A percentile compares a stretch with the other conserved stretches of the same genome.
Evolutionary conservation across 2,113 vertebrate species (phyloP).

Genomic region (Hypocryptadius cinnamomeus): DNA sequence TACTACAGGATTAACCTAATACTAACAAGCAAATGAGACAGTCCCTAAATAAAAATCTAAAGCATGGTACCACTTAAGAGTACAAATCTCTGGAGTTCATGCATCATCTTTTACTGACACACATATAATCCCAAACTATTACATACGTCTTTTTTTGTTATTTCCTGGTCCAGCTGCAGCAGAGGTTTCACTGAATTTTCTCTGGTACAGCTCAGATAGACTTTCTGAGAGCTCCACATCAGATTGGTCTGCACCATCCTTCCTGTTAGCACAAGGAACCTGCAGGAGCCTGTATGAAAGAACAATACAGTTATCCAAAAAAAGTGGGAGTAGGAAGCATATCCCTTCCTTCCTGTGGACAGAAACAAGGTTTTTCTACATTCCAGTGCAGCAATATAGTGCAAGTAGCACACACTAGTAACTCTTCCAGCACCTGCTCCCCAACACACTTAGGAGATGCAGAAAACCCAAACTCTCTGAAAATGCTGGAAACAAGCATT

Average conservation of each 20-base stretch:
- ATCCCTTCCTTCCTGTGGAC: not conserved
- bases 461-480: not conserved
- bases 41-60: not conserved
- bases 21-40: not conserved
- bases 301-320: not conserved
- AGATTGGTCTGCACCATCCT: constrained; percentile 31
- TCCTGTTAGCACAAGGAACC: constrained; percentile 60
- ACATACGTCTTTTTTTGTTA: constrained; percentile 79
- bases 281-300: constrained; percentile 74
- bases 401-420: not conserved
- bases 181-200: constrained; percentile 56
- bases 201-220: constrained; percentile 84
- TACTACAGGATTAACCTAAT: not conserved
- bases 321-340: not conserved
- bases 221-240: constrained; percentile 74
- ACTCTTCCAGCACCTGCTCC: not conserved
- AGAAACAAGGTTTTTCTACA: not conserved
- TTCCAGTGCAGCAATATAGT: not conserved
- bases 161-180: constrained; percentile 43
- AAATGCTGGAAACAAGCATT: not conserved
- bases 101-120: not conserved
- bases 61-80: not conserved
- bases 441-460: not conserved
- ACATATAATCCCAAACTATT: not conserved
- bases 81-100: not conserved